A percentile compares a stretch with the other conserved stretches of the same genome.
Conservation (phyloP, 2,888 invertebrate species). For the Oscheius sp. region DNA sequence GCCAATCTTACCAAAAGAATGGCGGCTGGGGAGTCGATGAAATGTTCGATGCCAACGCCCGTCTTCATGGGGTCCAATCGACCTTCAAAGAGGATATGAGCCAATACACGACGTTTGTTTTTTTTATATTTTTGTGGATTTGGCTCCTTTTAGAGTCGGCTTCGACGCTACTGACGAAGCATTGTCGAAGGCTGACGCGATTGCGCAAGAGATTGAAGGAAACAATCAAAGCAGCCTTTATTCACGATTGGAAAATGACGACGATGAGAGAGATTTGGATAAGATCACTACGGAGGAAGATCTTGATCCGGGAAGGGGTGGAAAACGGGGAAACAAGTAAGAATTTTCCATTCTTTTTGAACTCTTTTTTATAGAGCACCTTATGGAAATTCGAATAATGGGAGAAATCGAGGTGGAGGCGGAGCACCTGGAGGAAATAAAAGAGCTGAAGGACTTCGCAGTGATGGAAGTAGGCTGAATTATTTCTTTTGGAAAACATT, state of each 20-base stretch:
- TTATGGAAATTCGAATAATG: not conserved
- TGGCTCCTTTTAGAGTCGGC: constrained; percentile 74
- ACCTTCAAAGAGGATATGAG: constrained; percentile 88
- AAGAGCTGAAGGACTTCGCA: constrained; percentile 41
- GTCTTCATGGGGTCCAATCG: constrained; percentile 88
- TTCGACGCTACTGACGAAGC: constrained; percentile 85
- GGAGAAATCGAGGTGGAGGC: constrained; percentile 1
- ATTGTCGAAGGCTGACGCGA: constrained; percentile 86
- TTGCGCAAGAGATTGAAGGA: constrained; percentile 91
- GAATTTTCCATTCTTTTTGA: not conserved
- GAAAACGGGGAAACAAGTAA: not conserved
- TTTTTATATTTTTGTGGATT: not conserved
- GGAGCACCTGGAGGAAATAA: constrained; percentile 34
- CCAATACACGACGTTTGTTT: constrained; percentile 81
- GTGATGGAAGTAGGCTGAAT: constrained; percentile 30
- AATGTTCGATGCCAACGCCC: constrained; percentile 93
- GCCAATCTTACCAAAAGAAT: constrained; percentile 33
- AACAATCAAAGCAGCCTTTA: constrained; percentile 84
- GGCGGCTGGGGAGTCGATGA: constrained; percentile 90
- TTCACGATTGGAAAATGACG: constrained; percentile 83
- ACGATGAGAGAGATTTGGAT: constrained; percentile 72
- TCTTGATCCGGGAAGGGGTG: constrained; percentile 25
- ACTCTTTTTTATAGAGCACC: not conserved
- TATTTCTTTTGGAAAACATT: not conserved
- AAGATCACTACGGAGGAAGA: constrained; percentile 46